phyloP scores from a whole-genome alignment of 1,140 invertebrate species.

The Neodiprion virginianus region DNA sequence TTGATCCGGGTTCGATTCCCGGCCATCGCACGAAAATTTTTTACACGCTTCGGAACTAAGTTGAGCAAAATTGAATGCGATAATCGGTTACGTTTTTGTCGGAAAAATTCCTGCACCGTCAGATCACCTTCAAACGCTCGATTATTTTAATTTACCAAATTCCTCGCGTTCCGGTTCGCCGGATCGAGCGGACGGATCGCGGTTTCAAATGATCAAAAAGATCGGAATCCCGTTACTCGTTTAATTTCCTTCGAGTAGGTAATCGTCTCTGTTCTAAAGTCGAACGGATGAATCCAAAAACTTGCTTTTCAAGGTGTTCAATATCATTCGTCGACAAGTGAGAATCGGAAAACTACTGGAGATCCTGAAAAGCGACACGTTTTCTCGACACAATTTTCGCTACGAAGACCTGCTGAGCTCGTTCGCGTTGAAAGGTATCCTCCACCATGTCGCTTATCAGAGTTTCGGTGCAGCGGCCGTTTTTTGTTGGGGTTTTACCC shows the following conservation, averaged over 20 bases:
- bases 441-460: slow-evolving; percentile 42
- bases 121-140: too few relatives aligned
- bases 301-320: slow-evolving; percentile 26
- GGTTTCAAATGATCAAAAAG: too few relatives aligned
- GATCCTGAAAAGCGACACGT: slow-evolving; percentile 26
- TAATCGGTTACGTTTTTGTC: too few relatives aligned
- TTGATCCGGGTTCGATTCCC: slow-evolving; percentile 96
- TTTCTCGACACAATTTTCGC: slow-evolving; percentile 30
- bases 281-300: background rate
- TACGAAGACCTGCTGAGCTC: slow-evolving; percentile 28
- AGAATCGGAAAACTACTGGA: slow-evolving; percentile 39
- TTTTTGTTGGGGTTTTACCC: slow-evolving; percentile 35
- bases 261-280: background rate
- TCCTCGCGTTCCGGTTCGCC: too few relatives aligned
- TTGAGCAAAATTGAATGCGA: too few relatives aligned
- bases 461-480: slow-evolving; percentile 33
- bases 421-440: slow-evolving; percentile 42
- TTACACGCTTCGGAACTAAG: background rate
- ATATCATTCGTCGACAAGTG: slow-evolving; percentile 31
- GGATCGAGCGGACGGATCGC: too few relatives aligned
- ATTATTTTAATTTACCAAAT: too few relatives aligned
- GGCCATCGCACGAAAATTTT: slow-evolving; percentile 74
- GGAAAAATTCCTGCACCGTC: too few relatives aligned
- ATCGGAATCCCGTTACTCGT: too few relatives aligned
- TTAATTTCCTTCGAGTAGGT: too few relatives aligned